These are phyloP conservation scores for Drosophila orosa DNA, from an alignment of 1,140 invertebrate species.

Conservation along the genomic window DNA sequence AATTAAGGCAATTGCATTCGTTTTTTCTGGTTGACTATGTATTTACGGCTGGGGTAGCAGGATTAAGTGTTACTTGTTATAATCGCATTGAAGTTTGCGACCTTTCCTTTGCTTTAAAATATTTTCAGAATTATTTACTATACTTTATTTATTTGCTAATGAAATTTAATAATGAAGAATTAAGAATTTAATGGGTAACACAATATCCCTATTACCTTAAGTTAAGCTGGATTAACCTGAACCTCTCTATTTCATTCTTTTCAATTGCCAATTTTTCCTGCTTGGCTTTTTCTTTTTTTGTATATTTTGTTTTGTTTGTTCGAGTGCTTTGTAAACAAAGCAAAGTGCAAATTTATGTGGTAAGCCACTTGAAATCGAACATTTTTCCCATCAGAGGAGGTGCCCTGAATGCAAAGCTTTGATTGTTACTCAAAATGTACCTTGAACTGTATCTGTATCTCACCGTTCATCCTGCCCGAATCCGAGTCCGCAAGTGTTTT, in stretches of 20 bases:
- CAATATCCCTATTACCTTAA: conserved; percentile 16
- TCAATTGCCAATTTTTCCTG: conserved; percentile 25
- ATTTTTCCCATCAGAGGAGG: conserved; percentile 30
- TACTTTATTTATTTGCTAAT: background rate
- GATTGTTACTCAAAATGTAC: conserved; percentile 68
- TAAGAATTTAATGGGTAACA: background rate
- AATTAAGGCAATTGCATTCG: background rate
- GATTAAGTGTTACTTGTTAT: too few relatives aligned
- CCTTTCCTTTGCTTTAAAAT: background rate
- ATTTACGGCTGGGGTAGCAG: background rate
- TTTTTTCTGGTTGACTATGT: background rate
- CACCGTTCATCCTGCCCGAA: conserved; percentile 25
- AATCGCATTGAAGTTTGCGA: too few relatives aligned
- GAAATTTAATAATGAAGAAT: background rate
- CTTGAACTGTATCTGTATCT: conserved; percentile 56
- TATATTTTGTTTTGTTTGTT: conserved; percentile 14
- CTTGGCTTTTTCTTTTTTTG: conserved; percentile 3
- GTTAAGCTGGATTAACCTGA: conserved; percentile 11
- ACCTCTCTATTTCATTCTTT: conserved; percentile 15
- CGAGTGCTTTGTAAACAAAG: conserved; percentile 64
- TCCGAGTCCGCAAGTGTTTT: conserved; percentile 45
- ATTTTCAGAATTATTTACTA: background rate
- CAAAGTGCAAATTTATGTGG: conserved; percentile 74
- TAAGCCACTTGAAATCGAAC: conserved; percentile 57
- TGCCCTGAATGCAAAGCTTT: conserved; percentile 59